Base-by-base conservation (phyloP, 2,888 invertebrate genomes). In the Leptarthrus brevirostris region DNA sequence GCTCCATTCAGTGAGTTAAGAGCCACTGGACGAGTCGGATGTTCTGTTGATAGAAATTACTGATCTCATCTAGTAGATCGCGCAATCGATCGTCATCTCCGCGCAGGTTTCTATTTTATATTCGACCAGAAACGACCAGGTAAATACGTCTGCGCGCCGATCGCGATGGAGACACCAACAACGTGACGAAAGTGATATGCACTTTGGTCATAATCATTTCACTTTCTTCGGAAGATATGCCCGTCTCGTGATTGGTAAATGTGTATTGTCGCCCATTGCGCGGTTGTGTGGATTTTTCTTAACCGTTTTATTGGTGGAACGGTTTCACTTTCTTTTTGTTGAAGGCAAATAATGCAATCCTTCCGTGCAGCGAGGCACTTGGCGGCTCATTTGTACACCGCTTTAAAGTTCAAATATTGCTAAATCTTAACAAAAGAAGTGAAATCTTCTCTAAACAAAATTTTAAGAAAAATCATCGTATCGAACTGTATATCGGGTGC, bases 1-100 rank as follows among this genome's bases (percentile, higher is more conserved):
- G 54, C 71, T 71, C 52, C 71, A 71, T 54, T 71, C 71, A 71
- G 71, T 71, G 53, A 54, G 40, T 54, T 54, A 54, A 53, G 54
- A 71, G 71, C 54, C 54, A 71, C 54, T 71, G 54, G 54, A 53
- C 53, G 71, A 40, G 54, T 54, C 71, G 71, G 54, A 54, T 54
- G 71, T 54, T 71, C 24, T 69, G 26, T 52, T 22, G 14, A 18
- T 20, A 52, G 52, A 34, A 69, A 30, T 22, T 26, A 69, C 30
- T 24, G 52, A 52, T 18, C 8, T 5, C 10, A 44, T 26, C 30
- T 18, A 18, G n/a, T 34, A 36, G 64, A 47, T 64, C 44, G 44
- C 22, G n/a, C 36, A 18, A 36, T 58, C 36, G 58, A 40, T 40
- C 40, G 40, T 6, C n/a, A n/a, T n/a, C n/a, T n/a, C n/a, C n/a